Base-by-base conservation (phyloP, 2,113 vertebrate species). In the Proterorhinus semilunaris region DNA sequence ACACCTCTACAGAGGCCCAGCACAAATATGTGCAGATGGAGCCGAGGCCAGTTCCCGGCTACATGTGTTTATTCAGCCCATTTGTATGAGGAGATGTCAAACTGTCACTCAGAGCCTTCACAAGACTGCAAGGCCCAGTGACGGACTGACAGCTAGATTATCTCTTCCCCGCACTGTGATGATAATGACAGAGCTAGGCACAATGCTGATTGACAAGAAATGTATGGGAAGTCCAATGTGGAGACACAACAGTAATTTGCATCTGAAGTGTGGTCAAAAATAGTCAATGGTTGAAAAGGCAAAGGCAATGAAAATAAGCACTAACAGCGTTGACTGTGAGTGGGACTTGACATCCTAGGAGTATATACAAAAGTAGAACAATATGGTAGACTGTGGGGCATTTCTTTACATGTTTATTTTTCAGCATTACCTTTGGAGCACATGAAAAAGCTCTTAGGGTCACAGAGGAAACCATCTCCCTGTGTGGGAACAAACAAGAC, bases 121-220 rank as follows among this genome's bases (percentile, higher is more conserved):
- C 68, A 67, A 66, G 43, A 51, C 44, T 48, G 44, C n/a, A 49
- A 80, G 62, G 16, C 70, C 68, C 47, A 64, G 21, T 72, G 75
- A 77, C 65, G 63, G 42, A 15, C 11, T 76, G 84, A 80, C 79
- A 77, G 69, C 58, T 64, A 66, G 58, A 73, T 82, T 75, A 83
- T 83, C 62, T 78, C 58, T 70, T 72, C 68, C 57, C 42, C 67
- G 11, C 6, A 6, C 43, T 27, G 45, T 13, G 66, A 61, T 62
- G 71, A 81, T 68, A 66, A 83, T 66, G 68, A 61, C 50, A 66
- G 65, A 5, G 48, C 48, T 51, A 58, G 47, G 11, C 46, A 47
- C 66, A 49, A 42, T 36, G 66, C 69, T 78, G 80, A 72, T 66
- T 79, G 82, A 75, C 72, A 72, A 53, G 53, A 55, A 48, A 71